Evolutionary conservation across 2,888 invertebrate species (phyloP).

Genomic region (Macaria liturata): DNA sequence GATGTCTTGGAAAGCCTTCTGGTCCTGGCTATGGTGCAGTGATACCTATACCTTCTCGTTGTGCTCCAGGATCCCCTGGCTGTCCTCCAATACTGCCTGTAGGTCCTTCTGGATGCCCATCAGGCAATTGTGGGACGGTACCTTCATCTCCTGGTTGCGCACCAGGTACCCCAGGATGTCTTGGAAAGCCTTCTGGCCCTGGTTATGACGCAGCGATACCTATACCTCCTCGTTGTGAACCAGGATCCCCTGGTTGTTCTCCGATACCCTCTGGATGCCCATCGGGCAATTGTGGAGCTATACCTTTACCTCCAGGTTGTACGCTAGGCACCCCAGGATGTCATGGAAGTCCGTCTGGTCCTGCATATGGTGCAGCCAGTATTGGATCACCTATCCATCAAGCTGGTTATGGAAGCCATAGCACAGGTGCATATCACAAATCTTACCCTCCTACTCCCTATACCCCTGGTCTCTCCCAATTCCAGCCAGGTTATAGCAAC

Average conservation of each 20-base stretch:
- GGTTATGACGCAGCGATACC: slow-evolving; percentile 6
- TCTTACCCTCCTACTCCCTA: slow-evolving; percentile 17
- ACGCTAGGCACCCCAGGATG: slow-evolving; percentile 6
- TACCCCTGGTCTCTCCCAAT: slow-evolving; percentile 1
- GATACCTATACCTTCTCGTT: neutral
- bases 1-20: slow-evolving; percentile 9
- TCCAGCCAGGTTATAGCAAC: neutral
- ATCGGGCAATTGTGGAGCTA: slow-evolving; percentile 8
- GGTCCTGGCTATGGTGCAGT: slow-evolving; percentile 6
- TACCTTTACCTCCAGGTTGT: slow-evolving; percentile 6
- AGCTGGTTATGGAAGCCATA: slow-evolving; percentile 23
- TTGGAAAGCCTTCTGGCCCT: slow-evolving; percentile 4
- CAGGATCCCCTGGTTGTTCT: slow-evolving; percentile 10
- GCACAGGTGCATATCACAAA: slow-evolving; percentile 27
- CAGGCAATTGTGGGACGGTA: slow-evolving; percentile 7
- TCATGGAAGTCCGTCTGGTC: neutral
- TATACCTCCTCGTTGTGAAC: neutral
- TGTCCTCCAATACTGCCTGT: neutral
- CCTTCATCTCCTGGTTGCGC: slow-evolving; percentile 8
- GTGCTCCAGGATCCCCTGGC: slow-evolving; percentile 12
- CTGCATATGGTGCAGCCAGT: slow-evolving; percentile 9
- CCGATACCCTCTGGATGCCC: slow-evolving; percentile 4
- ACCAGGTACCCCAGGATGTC: slow-evolving; percentile 9
- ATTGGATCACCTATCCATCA: slow-evolving; percentile 11
- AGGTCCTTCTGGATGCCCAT: slow-evolving; percentile 5